phyloP scores from a whole-genome alignment of 1,140 invertebrate species.

The Melitaea cinxia region DNA sequence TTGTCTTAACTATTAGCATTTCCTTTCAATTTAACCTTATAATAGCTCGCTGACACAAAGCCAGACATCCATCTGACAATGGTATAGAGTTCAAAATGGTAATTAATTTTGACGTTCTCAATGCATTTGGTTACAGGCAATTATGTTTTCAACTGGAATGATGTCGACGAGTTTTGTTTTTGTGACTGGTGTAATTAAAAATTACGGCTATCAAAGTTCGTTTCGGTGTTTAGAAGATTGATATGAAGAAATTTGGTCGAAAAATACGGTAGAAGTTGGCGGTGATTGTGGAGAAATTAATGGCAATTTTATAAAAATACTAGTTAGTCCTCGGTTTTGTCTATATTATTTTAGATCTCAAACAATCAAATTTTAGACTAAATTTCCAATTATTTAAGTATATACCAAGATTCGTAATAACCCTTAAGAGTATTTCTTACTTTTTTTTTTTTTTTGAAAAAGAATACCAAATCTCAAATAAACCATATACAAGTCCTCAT shows the following conservation, averaged over 20 bases:
- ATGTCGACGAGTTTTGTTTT: constrained; percentile 43
- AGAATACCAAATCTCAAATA: no score
- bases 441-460: no score
- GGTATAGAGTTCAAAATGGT: constrained; percentile 36
- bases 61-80: background rate
- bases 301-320: no score
- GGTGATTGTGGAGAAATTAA: background rate
- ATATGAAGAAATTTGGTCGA: constrained; percentile 7
- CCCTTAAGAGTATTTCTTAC: no score
- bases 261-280: background rate
- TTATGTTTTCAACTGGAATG: constrained; percentile 42
- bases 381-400: no score
- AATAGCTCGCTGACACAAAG: constrained; percentile 21
- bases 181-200: constrained; percentile 47
- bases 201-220: constrained; percentile 48
- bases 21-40: constrained; percentile 41
- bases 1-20: constrained; percentile 41
- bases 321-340: no score
- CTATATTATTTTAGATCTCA: no score
- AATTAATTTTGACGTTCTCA: constrained; percentile 7
- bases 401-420: no score
- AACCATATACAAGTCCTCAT: no score
- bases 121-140: constrained; percentile 40
- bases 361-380: no score
- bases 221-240: constrained; percentile 30